A percentile compares a stretch with the other conserved stretches of the same genome.
phyloP scores from a whole-genome alignment of 2,888 invertebrate species.

The Helleia helle region DNA sequence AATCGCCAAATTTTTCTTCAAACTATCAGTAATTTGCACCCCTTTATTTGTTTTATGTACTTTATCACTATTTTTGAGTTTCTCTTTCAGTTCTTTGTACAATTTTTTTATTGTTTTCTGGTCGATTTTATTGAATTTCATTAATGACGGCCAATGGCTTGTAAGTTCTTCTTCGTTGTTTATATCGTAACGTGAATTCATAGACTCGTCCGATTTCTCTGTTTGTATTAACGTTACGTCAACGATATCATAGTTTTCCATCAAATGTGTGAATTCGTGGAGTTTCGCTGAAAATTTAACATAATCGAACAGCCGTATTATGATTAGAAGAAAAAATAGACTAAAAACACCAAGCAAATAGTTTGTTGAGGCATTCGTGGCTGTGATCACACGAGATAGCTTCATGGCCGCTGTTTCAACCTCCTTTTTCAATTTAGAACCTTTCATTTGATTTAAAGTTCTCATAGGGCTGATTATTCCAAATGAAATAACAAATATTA shows the following conservation, averaged over 20 bases:
- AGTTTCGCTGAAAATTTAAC: slow-evolving; percentile 50
- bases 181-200: slow-evolving; percentile 21
- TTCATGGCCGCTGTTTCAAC: slow-evolving; percentile 28
- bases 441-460: slow-evolving; percentile 28
- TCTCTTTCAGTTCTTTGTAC: too few species aligned
- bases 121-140: slow-evolving; percentile 33
- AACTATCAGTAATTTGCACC: too few species aligned
- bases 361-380: slow-evolving; percentile 43
- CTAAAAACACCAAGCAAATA: slow-evolving; percentile 46
- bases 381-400: slow-evolving; percentile 33
- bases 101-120: too few species aligned
- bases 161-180: slow-evolving; percentile 20
- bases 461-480: slow-evolving; percentile 41
- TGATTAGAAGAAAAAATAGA: slow-evolving; percentile 40
- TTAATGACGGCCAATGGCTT: slow-evolving; percentile 34
- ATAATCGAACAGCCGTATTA: slow-evolving; percentile 40
- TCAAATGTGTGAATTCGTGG: slow-evolving; percentile 44
- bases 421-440: too few species aligned
- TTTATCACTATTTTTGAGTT: too few species aligned
- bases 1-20: too few species aligned
- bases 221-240: slow-evolving; percentile 30
- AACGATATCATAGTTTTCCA: slow-evolving; percentile 43
- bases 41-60: too few species aligned
- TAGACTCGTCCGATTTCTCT: slow-evolving; percentile 19
- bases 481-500: slow-evolving; percentile 23